phyloP scores from a whole-genome alignment of 2,113 vertebrate species.

The Delphinapterus leucas region DNA sequence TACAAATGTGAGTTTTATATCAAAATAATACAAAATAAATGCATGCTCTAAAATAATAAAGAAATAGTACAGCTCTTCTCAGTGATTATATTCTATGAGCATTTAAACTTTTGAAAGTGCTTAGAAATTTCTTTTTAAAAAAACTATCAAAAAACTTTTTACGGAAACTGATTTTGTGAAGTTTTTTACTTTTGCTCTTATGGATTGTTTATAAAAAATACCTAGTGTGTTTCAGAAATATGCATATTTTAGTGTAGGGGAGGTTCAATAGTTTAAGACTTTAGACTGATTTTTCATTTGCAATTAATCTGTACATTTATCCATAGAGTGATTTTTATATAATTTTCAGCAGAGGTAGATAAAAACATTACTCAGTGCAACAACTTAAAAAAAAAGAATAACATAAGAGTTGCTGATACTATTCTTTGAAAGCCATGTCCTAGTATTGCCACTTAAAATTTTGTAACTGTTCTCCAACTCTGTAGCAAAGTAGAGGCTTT shows the following conservation, averaged over 20 bases:
- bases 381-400: not conserved
- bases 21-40: slow-evolving; percentile 3
- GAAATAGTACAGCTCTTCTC: not conserved
- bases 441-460: not conserved
- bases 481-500: not conserved
- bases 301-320: slow-evolving; percentile 2
- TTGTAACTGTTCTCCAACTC: not conserved
- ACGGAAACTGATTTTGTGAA: not conserved
- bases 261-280: not conserved
- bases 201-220: slow-evolving; percentile 39
- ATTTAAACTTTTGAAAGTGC: not conserved
- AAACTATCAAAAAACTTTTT: not conserved
- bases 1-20: not conserved
- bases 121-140: not conserved
- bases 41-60: not conserved
- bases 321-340: slow-evolving; percentile 2
- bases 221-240: slow-evolving; percentile 1
- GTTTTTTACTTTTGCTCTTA: not conserved
- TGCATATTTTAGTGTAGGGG: slow-evolving; percentile 21
- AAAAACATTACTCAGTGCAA: not conserved
- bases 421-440: not conserved
- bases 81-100: not conserved
- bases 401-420: not conserved
- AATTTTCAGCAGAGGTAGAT: slow-evolving; percentile 18
- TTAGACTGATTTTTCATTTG: slow-evolving; percentile 14